A percentile compares a stretch with the other conserved stretches of the same genome.
These are phyloP conservation scores for Phasia obesa DNA, from an alignment of 2,888 invertebrate species.

Conservation along the genomic window DNA sequence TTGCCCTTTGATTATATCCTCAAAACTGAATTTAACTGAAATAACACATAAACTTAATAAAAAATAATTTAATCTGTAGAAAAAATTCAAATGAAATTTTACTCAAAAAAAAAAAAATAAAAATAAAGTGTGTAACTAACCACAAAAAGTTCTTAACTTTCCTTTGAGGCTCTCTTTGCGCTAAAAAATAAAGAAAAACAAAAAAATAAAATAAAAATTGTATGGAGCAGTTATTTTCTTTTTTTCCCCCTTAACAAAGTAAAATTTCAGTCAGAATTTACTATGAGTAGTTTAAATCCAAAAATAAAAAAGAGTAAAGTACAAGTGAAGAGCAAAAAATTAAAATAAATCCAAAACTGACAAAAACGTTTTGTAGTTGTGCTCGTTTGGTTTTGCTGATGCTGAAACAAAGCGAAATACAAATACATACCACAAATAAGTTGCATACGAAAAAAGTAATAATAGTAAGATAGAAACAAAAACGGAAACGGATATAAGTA, in stretches of 20 bases:
- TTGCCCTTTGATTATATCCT: constrained; percentile 4
- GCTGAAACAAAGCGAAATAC: constrained; percentile 65
- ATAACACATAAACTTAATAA: constrained; percentile 37
- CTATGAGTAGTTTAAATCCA: constrained; percentile 57
- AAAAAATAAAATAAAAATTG: neutral
- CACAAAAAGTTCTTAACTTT: constrained; percentile 64
- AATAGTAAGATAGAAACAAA: constrained; percentile 34
- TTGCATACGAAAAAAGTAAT: constrained; percentile 53
- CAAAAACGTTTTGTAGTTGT: constrained; percentile 65
- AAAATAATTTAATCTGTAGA: constrained; percentile 47
- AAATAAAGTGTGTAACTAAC: constrained; percentile 52
- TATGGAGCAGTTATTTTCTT: constrained; percentile 35
- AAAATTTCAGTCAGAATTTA: constrained; percentile 61
- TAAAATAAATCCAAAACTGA: constrained; percentile 68
- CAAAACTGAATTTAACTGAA: constrained; percentile 16
- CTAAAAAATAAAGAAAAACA: constrained; percentile 3
- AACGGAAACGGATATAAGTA: constrained; percentile 66
- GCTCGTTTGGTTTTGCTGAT: constrained; percentile 66
- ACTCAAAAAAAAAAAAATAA: constrained; percentile 44
- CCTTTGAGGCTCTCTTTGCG: constrained; percentile 46
- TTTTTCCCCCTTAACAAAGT: constrained; percentile 53
- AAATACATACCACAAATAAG: constrained; percentile 69
- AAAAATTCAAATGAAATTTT: constrained; percentile 28
- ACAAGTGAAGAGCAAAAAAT: constrained; percentile 54
- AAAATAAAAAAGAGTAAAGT: constrained; percentile 4